phyloP scores from a whole-genome alignment of 2,888 invertebrate genomes.

The Petrolisthes manimaculis region DNA sequence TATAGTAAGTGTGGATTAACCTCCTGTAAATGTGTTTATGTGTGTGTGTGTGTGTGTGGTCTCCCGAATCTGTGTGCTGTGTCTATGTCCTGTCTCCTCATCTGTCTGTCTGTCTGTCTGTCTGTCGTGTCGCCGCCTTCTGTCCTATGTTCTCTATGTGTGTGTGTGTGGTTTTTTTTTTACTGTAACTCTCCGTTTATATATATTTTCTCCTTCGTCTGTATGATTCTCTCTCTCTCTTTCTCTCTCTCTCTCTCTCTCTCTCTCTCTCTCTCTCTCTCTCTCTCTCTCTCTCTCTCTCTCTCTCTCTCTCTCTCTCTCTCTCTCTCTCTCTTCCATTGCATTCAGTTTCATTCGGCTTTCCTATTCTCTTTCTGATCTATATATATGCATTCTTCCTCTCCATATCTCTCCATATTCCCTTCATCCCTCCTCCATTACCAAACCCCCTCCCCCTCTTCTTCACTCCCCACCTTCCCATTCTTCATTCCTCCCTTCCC shows the following conservation, averaged over 20 bases:
- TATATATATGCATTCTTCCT: neutral
- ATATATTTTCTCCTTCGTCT: neutral
- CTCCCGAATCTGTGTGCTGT: neutral
- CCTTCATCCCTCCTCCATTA: neutral
- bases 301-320: neutral
- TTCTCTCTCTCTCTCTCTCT: neutral
- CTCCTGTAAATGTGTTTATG: neutral
- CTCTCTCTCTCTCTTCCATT: neutral
- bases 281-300: neutral
- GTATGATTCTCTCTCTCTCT: neutral
- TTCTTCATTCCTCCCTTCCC: neutral
- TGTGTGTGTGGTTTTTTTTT: neutral
- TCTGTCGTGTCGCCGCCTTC: neutral
- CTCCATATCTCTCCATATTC: neutral
- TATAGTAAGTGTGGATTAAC: no score
- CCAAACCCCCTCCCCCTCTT: neutral
- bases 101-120: neutral
- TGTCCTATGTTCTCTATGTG: neutral
- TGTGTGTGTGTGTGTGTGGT: conserved; percentile 15
- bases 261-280: neutral
- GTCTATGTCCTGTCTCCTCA: neutral
- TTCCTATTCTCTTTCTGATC: neutral
- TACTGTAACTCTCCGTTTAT: neutral
- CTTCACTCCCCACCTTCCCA: neutral
- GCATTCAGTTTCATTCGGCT: neutral